Evolutionary conservation across 2,888 invertebrate genomes (phyloP), one percentile per base, ranked within the genome.

Genomic region (Graphium colonna): DNA sequence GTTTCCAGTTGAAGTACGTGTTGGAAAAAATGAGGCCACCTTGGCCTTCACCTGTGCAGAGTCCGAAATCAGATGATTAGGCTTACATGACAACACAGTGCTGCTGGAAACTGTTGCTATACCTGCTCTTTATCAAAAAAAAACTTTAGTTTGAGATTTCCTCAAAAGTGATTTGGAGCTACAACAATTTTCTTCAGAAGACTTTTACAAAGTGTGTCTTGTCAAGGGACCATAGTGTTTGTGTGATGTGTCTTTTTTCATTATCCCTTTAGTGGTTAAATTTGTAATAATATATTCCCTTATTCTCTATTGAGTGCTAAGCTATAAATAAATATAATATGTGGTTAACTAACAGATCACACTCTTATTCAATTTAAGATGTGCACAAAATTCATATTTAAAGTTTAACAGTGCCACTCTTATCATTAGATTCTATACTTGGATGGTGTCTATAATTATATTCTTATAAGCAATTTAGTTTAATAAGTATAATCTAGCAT

Each of bases 1-100:
- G 82, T 77, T 87, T 89, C 75, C 89, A 87, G 82, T 81, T 88
- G 56, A 87, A 88, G 74, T 88, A 87, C 60, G 87, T 86, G 69
- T 79, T 89, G 79, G 87, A 88, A 76, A 85, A 84, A 61, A 77
- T 79, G 71, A 71, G 85, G 79, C 86, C 87, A 0, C 82, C 85
- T 7, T 87, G 84, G 84, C 83, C 84, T 8, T 77, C 77, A 61
- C 77, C 81, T 58, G 79, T 77, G 78, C 85, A 83, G 82, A 87
- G 84, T 69, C 82, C 79, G 41, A 72, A 73, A 71, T 68, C 67
- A 63, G 73, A 72, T 52, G 74, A 75, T 59, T 71, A 68, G 64
- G 31, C 61, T 67, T 61, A 55, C 43, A 58, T 28, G 40, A n/a
- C 18, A 16, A 51, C 47, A 51, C 39, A 33, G 51, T 47, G n/a